Conservation (phyloP, 2,888 invertebrate genomes). For the Rhagium mordax region DNA sequence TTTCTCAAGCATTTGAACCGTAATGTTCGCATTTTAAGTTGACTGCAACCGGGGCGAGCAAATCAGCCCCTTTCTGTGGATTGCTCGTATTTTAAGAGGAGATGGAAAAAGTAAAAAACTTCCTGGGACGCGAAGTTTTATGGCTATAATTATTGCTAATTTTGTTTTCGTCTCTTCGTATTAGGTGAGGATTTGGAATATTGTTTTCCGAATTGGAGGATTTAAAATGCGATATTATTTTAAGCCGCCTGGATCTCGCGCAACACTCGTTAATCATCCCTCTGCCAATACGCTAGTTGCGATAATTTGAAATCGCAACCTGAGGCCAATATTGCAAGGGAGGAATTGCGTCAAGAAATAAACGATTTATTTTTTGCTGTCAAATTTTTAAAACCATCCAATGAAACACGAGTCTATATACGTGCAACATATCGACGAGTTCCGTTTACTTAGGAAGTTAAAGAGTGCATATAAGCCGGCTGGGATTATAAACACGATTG, state of each 20-base stretch:
- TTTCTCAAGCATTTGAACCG: constrained; percentile 15
- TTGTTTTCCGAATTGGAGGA: background rate
- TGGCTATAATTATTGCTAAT: constrained; percentile 47
- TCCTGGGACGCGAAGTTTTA: constrained; percentile 41
- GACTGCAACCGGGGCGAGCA: constrained; percentile 14
- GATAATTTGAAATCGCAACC: no score
- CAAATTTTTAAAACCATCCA: no score
- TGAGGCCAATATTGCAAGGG: no score
- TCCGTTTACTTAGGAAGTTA: constrained; percentile 38
- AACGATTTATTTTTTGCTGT: no score
- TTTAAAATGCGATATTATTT: background rate
- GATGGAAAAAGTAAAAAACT: constrained; percentile 37
- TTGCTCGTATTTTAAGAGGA: background rate
- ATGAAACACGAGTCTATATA: background rate
- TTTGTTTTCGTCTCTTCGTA: constrained; percentile 37
- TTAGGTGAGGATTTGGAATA: background rate
- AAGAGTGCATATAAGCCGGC: constrained; percentile 22
- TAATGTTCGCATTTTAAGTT: constrained; percentile 12
- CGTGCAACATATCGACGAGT: background rate
- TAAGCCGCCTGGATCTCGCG: background rate
- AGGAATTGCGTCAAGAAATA: no score
- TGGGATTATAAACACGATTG: constrained; percentile 5
- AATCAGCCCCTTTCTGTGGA: constrained; percentile 7
- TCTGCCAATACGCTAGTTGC: no score
- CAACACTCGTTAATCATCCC: background rate